Evolutionary conservation across 2,797 vertebrate species (phyloP).

Genomic region (Oophaga sylvatica): DNA sequence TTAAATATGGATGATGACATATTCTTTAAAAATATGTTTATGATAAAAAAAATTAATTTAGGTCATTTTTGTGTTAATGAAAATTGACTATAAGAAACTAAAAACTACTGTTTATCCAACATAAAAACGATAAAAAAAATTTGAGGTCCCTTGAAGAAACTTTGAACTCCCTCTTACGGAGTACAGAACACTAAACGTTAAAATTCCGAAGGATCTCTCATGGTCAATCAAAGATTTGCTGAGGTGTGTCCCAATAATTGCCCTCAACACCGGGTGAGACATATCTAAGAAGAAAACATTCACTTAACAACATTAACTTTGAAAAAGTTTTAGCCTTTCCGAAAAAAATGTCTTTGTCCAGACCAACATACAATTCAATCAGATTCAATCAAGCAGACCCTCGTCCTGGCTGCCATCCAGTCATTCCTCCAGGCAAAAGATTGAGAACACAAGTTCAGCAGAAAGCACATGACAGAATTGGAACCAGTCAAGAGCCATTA

Average conservation of each 20-base stretch:
- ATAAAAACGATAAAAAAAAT: too few species aligned
- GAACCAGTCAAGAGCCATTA: conserved; percentile 52
- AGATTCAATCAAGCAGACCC: conserved; percentile 43
- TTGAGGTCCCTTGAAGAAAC: background rate
- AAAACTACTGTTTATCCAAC: too few species aligned
- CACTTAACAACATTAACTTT: conserved; percentile 14
- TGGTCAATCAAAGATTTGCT: background rate
- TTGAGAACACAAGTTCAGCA: conserved; percentile 36
- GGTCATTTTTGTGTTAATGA: too few species aligned
- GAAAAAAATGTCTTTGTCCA: conserved; percentile 8
- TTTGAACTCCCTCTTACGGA: background rate
- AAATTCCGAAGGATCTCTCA: background rate
- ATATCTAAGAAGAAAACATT: background rate
- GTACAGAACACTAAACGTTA: background rate
- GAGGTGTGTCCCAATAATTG: conserved; percentile 8
- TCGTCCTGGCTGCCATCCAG: conserved; percentile 35
- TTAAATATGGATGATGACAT: too few species aligned
- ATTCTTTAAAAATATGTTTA: too few species aligned
- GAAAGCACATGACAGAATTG: conserved; percentile 37
- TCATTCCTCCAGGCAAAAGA: background rate
- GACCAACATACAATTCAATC: conserved; percentile 48
- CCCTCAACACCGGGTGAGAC: background rate
- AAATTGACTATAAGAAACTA: too few species aligned
- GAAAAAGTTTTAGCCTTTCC: conserved; percentile 35
- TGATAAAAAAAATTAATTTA: too few species aligned